Percentiles rank a stretch among this genome's conserved stretches.
These are phyloP conservation scores for Falco peregrinus DNA, from an alignment of 2,797 vertebrate species.

Conservation along the genomic window DNA sequence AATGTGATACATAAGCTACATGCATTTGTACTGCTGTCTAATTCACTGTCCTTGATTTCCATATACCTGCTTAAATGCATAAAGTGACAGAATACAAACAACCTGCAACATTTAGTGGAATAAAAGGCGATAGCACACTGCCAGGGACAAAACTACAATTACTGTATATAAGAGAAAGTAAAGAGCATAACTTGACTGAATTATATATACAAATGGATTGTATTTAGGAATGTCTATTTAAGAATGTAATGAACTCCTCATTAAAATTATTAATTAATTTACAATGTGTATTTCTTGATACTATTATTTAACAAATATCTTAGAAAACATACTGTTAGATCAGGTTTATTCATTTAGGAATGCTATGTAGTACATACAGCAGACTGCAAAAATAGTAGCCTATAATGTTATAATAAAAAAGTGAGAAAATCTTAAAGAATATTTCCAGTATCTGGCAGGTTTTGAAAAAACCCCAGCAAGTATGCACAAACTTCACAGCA, in stretches of 20 bases:
- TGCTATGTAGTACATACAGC: neutral
- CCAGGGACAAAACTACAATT: neutral
- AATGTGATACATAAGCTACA: neutral
- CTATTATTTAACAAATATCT: neutral
- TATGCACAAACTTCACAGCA: neutral
- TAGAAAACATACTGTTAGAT: neutral
- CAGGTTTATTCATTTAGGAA: neutral
- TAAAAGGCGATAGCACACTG: neutral
- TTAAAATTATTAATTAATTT: neutral
- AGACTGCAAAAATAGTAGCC: neutral
- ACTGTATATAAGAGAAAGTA: neutral
- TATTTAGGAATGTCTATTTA: neutral
- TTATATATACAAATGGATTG: neutral
- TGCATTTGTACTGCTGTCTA: neutral
- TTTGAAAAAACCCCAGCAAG: neutral
- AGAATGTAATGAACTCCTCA: neutral
- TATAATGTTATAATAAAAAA: neutral
- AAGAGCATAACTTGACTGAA: neutral
- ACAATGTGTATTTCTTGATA: neutral
- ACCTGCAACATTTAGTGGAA: neutral
- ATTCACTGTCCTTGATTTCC: neutral
- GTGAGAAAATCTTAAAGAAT: neutral
- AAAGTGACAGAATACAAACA: neutral
- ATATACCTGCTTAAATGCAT: neutral
- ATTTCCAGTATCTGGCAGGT: neutral